Evolutionary conservation across 2,888 invertebrate species (phyloP), one percentile per base, ranked within the genome.

Genomic region (Temnothorax unifasciatus): DNA sequence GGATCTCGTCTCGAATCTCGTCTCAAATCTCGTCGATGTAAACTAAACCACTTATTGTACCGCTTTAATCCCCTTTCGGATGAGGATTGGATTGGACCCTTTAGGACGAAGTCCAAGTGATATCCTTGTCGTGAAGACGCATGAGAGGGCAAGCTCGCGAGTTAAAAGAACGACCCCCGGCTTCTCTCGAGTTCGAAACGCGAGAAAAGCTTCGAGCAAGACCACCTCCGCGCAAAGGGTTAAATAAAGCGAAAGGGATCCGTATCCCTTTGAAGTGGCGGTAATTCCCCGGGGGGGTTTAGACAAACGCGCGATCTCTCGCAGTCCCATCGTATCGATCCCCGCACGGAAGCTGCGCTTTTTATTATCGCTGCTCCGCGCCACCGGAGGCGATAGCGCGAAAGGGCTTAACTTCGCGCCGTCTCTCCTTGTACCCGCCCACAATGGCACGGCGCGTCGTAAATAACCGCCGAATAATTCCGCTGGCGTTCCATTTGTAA

Each of bases 161-260:
- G 64, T 34, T 38, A 41, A 25, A 41, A 25, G n/a, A 41, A 38
- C 47, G 18, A 66, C 9, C 3, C n/a, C 3, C n/a, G 4, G 29
- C 4, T 61, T 41, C 64, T 66, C 38, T 63, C 44, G 52, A 41
- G 41, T 54, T 77, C 54, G n/a, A 57, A 57, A 57, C 11, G 25
- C 68, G 29, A 66, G 59, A 54, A 57, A 52, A 68, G 54, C 54
- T 68, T 44, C 29, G 15, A 71, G 18, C 52, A 21, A 21, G 29
- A 2, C 41, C 25, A 25, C 21, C 29, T 66, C 59, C 57, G 54
- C 18, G 34, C 54, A 29, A 54, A 75, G 66, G 77, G 63, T 83
- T 83, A 83, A 83, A 83, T 83, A 83, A 83, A 54, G 76, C 82
- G 54, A 75, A 21, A 83, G 76, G 57, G 38, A 64, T 76, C 64